Base-by-base conservation (phyloP, 2,888 invertebrate genomes). In the Aphidius colemani region DNA sequence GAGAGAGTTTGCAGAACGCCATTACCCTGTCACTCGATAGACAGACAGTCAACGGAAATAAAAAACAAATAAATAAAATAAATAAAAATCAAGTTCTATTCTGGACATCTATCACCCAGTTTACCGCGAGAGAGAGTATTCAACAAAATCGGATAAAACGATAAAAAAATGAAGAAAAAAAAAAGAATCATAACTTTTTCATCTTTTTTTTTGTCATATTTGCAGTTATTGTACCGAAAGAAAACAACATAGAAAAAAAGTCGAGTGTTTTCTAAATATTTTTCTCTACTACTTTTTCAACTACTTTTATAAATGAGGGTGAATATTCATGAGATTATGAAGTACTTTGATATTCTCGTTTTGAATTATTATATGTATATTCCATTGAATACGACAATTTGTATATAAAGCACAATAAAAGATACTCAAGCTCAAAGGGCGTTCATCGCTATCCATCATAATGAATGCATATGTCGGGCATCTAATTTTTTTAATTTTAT, bases 381-480 rank as follows among this genome's bases (percentile, higher is more conserved):
- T 46, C 57, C 40, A 9, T 57, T 5, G 39, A 53, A 40, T 30
- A 2, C 13, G 30, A 30, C 30, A 30, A 30, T 30, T 30, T 30
- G 30, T 30, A 30, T 30, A 30, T 30, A n/a, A 7, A 39, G n/a
- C n/a, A 46, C 46, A 46, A 46, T 45, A 41, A 40, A 11, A 41
- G 41, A 30, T 55, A 55, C 13, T 13, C 30, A 30, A 13, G 3
- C 40, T 40, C 41, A 11, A 7, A 18, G 39, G 56, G 45, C 39
- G 61, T 63, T 46, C 61, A 70, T 70, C 71, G 67, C 65, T 70
- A 72, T 74, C 71, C 70, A 72, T 75, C 75, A 74, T 71, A 70
- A 53, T 30, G 30, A 30, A 30, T 65, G 65, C 75, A 74, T 75
- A 74, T 74, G 75, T 66, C 69, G 69, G 66, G 68, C 68, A 67